Base-by-base conservation (phyloP, 2,888 invertebrate genomes). In the Pyrochroa serraticornis region DNA sequence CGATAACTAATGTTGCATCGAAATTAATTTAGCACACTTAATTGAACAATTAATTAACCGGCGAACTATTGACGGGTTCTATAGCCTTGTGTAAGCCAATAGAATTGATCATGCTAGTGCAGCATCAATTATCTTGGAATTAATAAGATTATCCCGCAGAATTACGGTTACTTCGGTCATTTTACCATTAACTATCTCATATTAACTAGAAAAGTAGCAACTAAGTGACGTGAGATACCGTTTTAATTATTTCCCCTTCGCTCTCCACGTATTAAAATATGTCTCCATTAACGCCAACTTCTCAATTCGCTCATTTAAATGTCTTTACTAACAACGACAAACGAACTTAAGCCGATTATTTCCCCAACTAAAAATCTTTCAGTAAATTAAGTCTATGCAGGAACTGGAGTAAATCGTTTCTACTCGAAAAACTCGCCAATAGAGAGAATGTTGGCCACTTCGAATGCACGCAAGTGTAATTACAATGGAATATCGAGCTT, bases 211-310 rank as follows among this genome's bases (percentile, higher is more conserved):
- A 39, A 45, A 35, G 13, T 39, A n/a, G 35, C 6, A 42, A 12
- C n/a, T 39, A 38, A 32, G 9, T 41, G 39, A 48, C 48, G 48
- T 55, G 47, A 55, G 48, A 35, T 55, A 48, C 43, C 37, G 48
- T 39, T 48, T 55, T 55, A 55, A 55, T 55, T 55, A 48, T 55
- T 47, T 41, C 6, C 10, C 22, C 46, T 41, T 53, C 5, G 22
- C 47, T 47, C 54, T 43, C 54, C 54, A 55, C 48, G 43, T 55
- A 48, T 55, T 55, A 55, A 55, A 55, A 55, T 55, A 43, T 55
- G 43, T 55, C 54, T 14, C 44, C 32, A 38, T 52, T 36, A 45
- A 53, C 53, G 53, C 41, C 46, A 53, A 53, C 41, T 53, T 53
- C 53, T 53, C 39, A 53, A 47, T 48, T 43, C 48, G 36, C 43